A percentile compares a stretch with the other conserved stretches of the same genome.
phyloP scores from a whole-genome alignment of 2,113 vertebrate genomes.

The Theristicus caerulescens region DNA sequence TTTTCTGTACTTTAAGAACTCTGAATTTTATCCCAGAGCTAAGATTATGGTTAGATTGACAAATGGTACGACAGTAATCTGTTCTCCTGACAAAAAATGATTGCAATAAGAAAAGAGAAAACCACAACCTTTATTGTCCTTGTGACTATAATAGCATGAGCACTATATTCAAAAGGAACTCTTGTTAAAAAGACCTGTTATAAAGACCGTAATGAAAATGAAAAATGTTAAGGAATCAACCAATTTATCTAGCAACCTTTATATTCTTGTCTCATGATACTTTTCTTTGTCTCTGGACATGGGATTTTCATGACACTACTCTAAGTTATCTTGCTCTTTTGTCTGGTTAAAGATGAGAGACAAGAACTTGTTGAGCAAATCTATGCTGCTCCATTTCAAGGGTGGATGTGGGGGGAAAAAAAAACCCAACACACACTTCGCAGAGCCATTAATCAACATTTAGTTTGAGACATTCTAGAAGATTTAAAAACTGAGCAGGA shows the following conservation, averaged over 20 bases:
- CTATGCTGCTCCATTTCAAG: not conserved
- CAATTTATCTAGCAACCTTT: not conserved
- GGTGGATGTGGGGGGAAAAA: not conserved
- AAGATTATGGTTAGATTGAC: not conserved
- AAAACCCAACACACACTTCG: fast-evolving
- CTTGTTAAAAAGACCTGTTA: not conserved
- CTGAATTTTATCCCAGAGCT: not conserved
- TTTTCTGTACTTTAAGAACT: not conserved
- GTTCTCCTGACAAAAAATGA: not conserved
- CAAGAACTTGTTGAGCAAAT: not conserved
- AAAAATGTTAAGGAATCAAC: not conserved
- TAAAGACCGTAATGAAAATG: not conserved
- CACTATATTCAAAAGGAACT: not conserved
- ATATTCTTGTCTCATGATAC: not conserved
- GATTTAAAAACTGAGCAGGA: not conserved
- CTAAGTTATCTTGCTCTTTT: not conserved
- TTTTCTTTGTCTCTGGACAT: not conserved
- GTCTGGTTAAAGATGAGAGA: not conserved
- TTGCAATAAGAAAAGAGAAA: not conserved
- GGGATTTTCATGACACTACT: not conserved
- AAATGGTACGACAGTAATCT: not conserved
- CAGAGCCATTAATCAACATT: not conserved
- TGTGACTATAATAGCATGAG: not conserved
- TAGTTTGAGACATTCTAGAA: not conserved
- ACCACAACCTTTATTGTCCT: not conserved